Percentiles rank a stretch among this genome's conserved stretches.
phyloP scores from a whole-genome alignment of 2,888 invertebrate species.

The Phalangium opilio region DNA sequence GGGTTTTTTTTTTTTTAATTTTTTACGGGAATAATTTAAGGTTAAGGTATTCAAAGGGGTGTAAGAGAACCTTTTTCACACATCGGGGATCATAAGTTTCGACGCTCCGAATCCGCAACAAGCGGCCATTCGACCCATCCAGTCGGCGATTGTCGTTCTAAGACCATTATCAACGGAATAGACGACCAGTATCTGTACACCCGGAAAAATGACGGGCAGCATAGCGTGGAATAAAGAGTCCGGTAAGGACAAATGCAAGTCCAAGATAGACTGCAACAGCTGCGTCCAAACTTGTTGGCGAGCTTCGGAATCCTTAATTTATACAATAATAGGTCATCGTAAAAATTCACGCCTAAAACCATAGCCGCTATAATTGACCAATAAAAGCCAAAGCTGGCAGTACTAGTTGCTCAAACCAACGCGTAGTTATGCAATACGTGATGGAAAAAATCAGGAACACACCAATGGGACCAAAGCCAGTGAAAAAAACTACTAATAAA shows the following conservation, averaged over 20 bases:
- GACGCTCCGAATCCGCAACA: constrained; percentile 33
- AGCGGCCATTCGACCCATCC: constrained; percentile 39
- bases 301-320: constrained; percentile 58
- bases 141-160: constrained; percentile 40
- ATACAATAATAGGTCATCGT: too few species aligned
- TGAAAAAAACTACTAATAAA: too few species aligned
- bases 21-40: neutral
- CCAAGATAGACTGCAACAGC: constrained; percentile 67
- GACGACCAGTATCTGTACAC: constrained; percentile 40
- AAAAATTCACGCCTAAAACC: too few species aligned
- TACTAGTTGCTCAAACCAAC: too few species aligned
- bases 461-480: too few species aligned
- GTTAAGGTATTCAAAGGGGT: neutral
- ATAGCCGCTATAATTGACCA: too few species aligned
- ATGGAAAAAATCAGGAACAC: too few species aligned
- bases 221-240: constrained; percentile 40
- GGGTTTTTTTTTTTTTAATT: too few species aligned
- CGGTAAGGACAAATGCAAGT: constrained; percentile 40
- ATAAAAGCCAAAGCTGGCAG: too few species aligned
- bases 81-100: neutral
- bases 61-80: neutral
- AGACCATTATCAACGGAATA: constrained; percentile 40
- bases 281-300: constrained; percentile 69
- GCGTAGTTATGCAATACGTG: too few species aligned
- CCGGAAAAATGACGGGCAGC: constrained; percentile 42